Base-by-base conservation (phyloP, 2,888 invertebrate species). In the Pachydiplax longipennis region DNA sequence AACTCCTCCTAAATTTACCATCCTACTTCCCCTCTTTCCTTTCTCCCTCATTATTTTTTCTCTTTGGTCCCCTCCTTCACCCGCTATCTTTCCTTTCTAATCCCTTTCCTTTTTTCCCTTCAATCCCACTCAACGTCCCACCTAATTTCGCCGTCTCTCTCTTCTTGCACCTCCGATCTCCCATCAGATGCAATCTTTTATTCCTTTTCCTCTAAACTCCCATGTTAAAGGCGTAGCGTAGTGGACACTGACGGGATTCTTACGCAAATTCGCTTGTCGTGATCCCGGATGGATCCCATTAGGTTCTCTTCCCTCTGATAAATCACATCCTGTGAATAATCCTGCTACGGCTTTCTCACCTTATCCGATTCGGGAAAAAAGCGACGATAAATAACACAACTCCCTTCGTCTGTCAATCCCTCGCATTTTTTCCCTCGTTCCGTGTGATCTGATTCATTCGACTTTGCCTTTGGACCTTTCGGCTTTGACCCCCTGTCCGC, bases 161-260 rank as follows among this genome's bases (percentile, higher is more conserved):
- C 58, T 80, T 31, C 58, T 35, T 22, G 35, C 35, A 31, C 31
- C 37, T 2, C 83, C 58, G 44, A 31, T 44, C 81, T 40, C 44
- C 22, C 40, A 18, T 40, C 40, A 37, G 58, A 83, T 83, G 25
- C 83, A 35, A 61, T 83, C 25, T 82, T 83, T 83, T 83, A 83
- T 83, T 61, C 83, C 83, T 58, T 58, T 58, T 35, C 61, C 65
- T 61, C 58, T 25, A 18, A 22, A n/a, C 15, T 13, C 31, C 61
- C 2, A 31, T 18, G 44, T 25, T 31, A 83, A 83, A 83, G 48
- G 82, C 25, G 31, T 61, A 35, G 58, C 83, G 65, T 61, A 87
- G 87, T 87, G 87, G 87, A 87, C 87, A 87, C 37, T 61, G 61
- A 83, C 31, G 58, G 83, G 31, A 87, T 37, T 82, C 87, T 87